Base-by-base conservation (phyloP, 2,113 vertebrate genomes). In the Hemicordylus capensis region DNA sequence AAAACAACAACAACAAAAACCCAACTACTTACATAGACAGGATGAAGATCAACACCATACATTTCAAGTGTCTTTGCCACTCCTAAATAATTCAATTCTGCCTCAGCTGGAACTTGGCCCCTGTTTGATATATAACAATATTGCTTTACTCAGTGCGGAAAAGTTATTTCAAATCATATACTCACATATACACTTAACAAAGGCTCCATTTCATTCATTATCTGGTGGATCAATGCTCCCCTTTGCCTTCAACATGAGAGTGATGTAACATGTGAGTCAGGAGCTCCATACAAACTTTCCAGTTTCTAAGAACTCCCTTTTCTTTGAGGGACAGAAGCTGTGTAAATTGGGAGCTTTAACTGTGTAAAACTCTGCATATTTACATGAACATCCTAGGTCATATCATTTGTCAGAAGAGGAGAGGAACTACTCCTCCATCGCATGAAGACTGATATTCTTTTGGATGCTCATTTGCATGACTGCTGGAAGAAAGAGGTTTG, bases 1-100 rank as follows among this genome's bases (percentile, higher is more conserved):
- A 9, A 12, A 3, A 15, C 46, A 75, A 56, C n/a, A 56, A 4
- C 8, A 4, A n/a, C n/a, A n/a, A n/a, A n/a, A n/a, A n/a, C n/a
- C n/a, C n/a, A n/a, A 90, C 63, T 89, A 97, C 98, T 97, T 95
- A 99, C 98, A 79, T 97, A 98, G 91, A 98, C 97, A 48, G 97
- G 96, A 89, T 98, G 98, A 87, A 99, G 97, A 93, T 98, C 97
- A 61, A 98, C 98, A 24, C 98, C 98, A 56, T 98, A 99, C 98
- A 98, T 98, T 93, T 98, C 97, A 95, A 99, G 96, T 37, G 97
- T 95, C 89, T 97, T 98, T 92, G 97, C 97, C 70, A 97, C 94
- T 90, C 94, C 95, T 91, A 99, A 96, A 90, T 97, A 98, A 96
- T 97, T 98, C 37, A 92, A 74, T 93, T 98, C 98, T 51, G 98